Base-by-base conservation (phyloP, 1,140 invertebrate species). In the Anastatus disparis region DNA sequence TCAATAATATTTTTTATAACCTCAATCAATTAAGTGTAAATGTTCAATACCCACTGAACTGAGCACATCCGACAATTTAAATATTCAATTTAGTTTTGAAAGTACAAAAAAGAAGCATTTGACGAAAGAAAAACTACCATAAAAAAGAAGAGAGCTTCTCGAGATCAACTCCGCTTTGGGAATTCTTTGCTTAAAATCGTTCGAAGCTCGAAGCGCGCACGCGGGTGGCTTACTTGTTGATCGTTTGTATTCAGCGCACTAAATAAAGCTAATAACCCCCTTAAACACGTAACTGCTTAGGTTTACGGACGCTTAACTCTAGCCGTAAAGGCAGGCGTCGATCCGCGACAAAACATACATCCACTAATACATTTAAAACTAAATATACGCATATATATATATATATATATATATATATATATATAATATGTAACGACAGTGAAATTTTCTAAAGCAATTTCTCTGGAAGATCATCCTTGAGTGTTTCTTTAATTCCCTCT, bases 221-320 rank as follows among this genome's bases (percentile, higher is more conserved):
- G 27, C 52, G n/a, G 12, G 2, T 22, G 10, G 52, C 42, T 56
- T 58, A 68, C 70, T 76, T 65, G 73, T 76, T 76, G 73, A 72
- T 73, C 68, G 67, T 78, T 78, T 64, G 72, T 78, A 77, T 77
- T 78, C 73, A 50, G 40, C 29, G 53, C 58, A 42, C 24, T 75
- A 70, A 75, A 71, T 65, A 67, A 42, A 65, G 50, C 63, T 68
- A 76, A 75, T 73, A 78, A 77, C 66, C 68, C 70, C 56, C 56
- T 66, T 52, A 61, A 65, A 50, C 52, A 59, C 75, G 65, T 73
- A 71, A 71, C 55, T 58, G 29, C 61, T 50, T 48, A 50, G 52
- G 58, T 78, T 76, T 74, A 73, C 59, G 58, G 42, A 61, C 64
- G 52, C 71, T 78, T 78, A 70, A 74, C 67, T 74, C 53, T 42